phyloP scores from a whole-genome alignment of 2,888 invertebrate genomes.

The Timandra comae region DNA sequence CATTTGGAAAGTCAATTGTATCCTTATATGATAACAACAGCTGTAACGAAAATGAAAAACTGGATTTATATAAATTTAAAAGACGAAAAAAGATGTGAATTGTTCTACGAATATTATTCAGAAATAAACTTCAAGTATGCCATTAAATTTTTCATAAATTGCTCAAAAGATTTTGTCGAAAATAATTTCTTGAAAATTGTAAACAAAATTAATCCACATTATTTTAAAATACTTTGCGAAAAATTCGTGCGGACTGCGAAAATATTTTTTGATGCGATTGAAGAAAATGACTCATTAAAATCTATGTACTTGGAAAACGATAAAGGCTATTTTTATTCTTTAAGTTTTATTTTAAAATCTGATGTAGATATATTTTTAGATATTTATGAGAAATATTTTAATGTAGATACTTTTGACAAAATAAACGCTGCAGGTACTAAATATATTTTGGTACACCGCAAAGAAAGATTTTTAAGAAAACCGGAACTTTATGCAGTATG shows the following conservation, averaged over 20 bases:
- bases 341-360: constrained; percentile 36
- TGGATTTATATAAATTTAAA: constrained; percentile 21
- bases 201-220: constrained; percentile 33
- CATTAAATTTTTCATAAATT: constrained; percentile 39
- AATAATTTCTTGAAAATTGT: constrained; percentile 30
- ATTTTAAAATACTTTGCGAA: constrained; percentile 43
- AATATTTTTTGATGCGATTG: constrained; percentile 38
- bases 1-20: constrained; percentile 20
- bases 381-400: constrained; percentile 39
- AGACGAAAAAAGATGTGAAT: constrained; percentile 32
- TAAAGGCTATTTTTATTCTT: constrained; percentile 29
- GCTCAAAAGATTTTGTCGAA: constrained; percentile 34
- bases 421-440: constrained; percentile 32
- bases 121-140: constrained; percentile 28
- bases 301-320: constrained; percentile 8
- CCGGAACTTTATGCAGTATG: constrained; percentile 39
- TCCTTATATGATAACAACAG: constrained; percentile 22
- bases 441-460: constrained; percentile 36
- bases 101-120: constrained; percentile 45
- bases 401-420: constrained; percentile 12
- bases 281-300: constrained; percentile 13
- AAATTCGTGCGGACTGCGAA: constrained; percentile 33
- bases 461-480: constrained; percentile 35
- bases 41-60: constrained; percentile 21
- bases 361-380: constrained; percentile 37